phyloP scores from a whole-genome alignment of 2,888 invertebrate genomes.

The Limnephilus auricula region DNA sequence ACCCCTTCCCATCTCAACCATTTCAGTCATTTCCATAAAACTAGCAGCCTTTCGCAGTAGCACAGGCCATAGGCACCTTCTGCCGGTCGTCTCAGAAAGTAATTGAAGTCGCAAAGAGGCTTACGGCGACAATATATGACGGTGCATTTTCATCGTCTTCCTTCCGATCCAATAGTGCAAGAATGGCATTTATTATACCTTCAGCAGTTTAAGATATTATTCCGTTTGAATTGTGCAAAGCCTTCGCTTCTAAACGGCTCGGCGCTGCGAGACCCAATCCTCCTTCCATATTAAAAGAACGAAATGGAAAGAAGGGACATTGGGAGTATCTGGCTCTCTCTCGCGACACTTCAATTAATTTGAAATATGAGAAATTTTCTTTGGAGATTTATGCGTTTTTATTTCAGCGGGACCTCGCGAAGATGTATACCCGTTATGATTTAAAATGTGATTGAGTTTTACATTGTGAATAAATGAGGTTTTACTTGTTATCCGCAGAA shows the following conservation, averaged over 20 bases:
- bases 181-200: slow-evolving; percentile 65
- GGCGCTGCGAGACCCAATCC: neutral
- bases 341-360: slow-evolving; percentile 49
- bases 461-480: neutral
- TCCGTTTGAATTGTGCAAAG: slow-evolving; percentile 56
- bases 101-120: slow-evolving; percentile 66
- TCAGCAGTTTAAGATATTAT: slow-evolving; percentile 61
- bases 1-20: slow-evolving; percentile 44
- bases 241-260: slow-evolving; percentile 28
- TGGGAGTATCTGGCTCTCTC: neutral
- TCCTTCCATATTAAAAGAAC: neutral
- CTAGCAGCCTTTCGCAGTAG: neutral
- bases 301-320: slow-evolving; percentile 26
- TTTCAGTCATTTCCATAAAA: slow-evolving; percentile 61
- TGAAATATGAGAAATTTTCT: slow-evolving; percentile 37
- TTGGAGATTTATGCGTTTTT: slow-evolving; percentile 9
- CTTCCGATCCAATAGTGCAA: slow-evolving; percentile 64
- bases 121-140: slow-evolving; percentile 65
- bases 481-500: neutral
- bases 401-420: neutral
- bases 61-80: slow-evolving; percentile 42
- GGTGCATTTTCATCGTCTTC: slow-evolving; percentile 63
- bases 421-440: neutral
- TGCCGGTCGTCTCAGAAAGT: slow-evolving; percentile 59
- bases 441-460: slow-evolving; percentile 11